Evolutionary conservation across 2,888 invertebrate species (phyloP), one percentile per base, ranked within the genome.

Genomic region (Ectropis crepuscularia): DNA sequence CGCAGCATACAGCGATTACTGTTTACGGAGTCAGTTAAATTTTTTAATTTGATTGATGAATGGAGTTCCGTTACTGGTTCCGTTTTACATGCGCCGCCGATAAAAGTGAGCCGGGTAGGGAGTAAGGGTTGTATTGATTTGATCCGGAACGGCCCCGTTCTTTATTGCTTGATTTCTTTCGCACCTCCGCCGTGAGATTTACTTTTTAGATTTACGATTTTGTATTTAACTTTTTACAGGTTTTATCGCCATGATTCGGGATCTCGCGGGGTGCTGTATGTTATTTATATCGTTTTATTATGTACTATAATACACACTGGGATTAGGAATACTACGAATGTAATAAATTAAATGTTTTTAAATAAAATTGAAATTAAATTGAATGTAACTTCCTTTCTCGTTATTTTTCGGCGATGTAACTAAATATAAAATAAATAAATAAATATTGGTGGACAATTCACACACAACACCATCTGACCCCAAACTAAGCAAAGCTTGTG

Each of bases 131-230:
- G 55, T 64, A 64, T 64, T 46, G 60, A 60, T 55, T 64, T 57
- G 60, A 64, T 55, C 51, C 59, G 50, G 48, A 37, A 43, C 45
- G 51, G 42, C 4, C 57, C 46, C 43, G 48, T 54, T 49, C 55
- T 64, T 64, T 64, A 64, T 64, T 64, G 53, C 64, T 57, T 57
- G 51, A 60, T 53, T 64, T 60, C 64, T 48, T 53, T 60, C 51
- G 42, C 64, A 64, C 60, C 64, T 60, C 50, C 37, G 39, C 48
- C 16, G 2, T 57, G 63, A 59, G 49, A 60, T 64, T 60, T 53
- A 42, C 59, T 55, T 64, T 60, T 47, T 39, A 42, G 51, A 58
- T 49, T 49, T 43, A 50, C 45, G 55, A 54, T 41, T 54, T 55
- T 48, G 47, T 55, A 7, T 47, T 55, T 39, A 47, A 39, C 46